Conservation (phyloP, 1,140 invertebrate species). For the Bombus huntii region DNA sequence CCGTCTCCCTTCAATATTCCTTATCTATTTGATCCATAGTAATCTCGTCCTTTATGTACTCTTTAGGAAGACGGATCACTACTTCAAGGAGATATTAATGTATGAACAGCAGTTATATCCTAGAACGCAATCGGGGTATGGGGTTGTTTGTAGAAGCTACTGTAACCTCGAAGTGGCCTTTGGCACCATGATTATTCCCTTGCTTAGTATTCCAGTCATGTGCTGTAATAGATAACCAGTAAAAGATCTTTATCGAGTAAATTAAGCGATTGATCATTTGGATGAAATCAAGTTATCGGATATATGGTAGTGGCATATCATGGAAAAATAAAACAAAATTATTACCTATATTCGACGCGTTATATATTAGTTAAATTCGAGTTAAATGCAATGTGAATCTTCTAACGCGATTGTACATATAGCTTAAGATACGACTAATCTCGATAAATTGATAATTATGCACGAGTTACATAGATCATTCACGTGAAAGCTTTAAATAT, state of each 20-base stretch:
- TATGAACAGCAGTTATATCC: neutral
- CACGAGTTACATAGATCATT: neutral
- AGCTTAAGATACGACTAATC: too few relatives aligned
- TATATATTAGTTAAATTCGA: neutral
- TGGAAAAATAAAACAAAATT: neutral
- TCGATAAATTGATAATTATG: neutral
- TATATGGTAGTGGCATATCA: neutral
- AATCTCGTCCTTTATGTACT: neutral
- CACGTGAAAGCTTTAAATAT: neutral
- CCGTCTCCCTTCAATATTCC: neutral
- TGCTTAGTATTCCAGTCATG: neutral
- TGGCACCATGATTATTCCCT: neutral
- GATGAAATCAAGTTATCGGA: neutral
- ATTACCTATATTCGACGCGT: neutral
- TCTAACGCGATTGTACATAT: neutral
- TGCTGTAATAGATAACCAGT: neutral
- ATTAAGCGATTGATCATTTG: neutral
- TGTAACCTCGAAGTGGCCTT: neutral
- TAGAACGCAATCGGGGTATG: neutral
- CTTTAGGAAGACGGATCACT: constrained; percentile 1
- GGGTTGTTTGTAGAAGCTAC: constrained; percentile 9
- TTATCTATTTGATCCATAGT: neutral
- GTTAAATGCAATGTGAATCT: neutral
- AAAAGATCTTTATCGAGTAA: neutral
- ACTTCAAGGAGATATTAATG: constrained; percentile 3